Evolutionary conservation across 1,140 invertebrate genomes (phyloP).

Genomic region (Drosophila sechellia): DNA sequence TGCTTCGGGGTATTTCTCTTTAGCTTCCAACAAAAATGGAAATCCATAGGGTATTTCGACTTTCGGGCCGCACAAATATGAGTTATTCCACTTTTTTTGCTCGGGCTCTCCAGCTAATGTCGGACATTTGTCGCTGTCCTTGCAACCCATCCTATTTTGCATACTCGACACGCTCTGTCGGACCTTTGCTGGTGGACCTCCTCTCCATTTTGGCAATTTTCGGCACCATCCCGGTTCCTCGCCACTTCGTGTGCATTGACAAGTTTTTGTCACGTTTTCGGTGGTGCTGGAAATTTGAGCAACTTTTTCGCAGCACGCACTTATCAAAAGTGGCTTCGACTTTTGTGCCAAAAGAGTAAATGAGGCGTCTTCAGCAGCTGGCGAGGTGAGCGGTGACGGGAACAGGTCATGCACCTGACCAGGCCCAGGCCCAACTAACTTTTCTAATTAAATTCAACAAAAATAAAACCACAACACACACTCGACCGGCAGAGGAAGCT

Average conservation of each 20-base stretch:
- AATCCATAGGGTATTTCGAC: background rate
- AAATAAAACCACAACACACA: constrained; percentile 27
- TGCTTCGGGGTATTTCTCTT: too few relatives aligned
- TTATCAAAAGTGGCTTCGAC: constrained; percentile 78
- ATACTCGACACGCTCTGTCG: constrained; percentile 73
- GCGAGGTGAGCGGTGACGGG: background rate
- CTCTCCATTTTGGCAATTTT: constrained; percentile 4
- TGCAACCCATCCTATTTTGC: constrained; percentile 64
- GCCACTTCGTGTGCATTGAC: constrained; percentile 41
- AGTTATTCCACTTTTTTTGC: constrained; percentile 30
- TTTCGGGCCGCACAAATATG: background rate
- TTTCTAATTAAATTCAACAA: constrained; percentile 71
- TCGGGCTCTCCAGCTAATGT: constrained; percentile 56
- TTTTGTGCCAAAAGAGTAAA: constrained; percentile 65
- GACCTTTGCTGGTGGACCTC: constrained; percentile 28
- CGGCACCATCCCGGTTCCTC: too few relatives aligned
- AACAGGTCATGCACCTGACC: constrained; percentile 56
- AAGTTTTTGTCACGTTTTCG: constrained; percentile 76
- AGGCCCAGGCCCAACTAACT: constrained; percentile 49
- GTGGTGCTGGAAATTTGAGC: constrained; percentile 67
- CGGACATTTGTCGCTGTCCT: constrained; percentile 68
- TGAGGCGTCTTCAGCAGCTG: constrained; percentile 52
- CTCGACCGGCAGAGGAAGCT: background rate
- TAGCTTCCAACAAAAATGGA: too few relatives aligned
- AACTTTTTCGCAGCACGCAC: constrained; percentile 73